These are phyloP conservation scores for Ictalurus punctatus DNA, from an alignment of 2,113 vertebrate species.

Conservation along the genomic window DNA sequence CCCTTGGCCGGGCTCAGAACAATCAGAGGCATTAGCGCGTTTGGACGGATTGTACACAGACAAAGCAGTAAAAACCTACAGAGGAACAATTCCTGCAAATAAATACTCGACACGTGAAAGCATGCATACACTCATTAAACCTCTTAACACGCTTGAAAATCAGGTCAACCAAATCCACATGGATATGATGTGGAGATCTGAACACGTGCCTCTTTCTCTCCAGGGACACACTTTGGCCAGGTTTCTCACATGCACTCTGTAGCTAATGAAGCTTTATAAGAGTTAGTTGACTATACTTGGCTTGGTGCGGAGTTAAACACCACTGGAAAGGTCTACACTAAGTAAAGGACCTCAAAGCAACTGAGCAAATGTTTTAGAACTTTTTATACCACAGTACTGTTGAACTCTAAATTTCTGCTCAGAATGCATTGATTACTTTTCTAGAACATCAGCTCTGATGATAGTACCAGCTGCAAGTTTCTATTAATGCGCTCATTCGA, in stretches of 20 bases:
- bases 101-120: slow-evolving; percentile 60
- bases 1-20: background rate
- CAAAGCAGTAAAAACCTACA: slow-evolving; percentile 50
- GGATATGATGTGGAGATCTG: too few relatives aligned
- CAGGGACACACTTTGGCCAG: background rate
- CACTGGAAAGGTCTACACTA: background rate
- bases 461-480: background rate
- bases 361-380: background rate
- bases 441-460: background rate
- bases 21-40: slow-evolving; percentile 36
- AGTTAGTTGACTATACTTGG: background rate
- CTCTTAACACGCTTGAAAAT: slow-evolving; percentile 46
- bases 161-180: background rate
- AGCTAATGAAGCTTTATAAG: background rate
- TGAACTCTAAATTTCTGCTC: background rate
- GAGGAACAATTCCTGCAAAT: background rate
- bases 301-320: background rate
- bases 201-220: background rate
- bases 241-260: background rate
- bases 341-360: background rate
- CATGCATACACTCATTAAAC: slow-evolving; percentile 48
- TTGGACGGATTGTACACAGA: slow-evolving; percentile 18
- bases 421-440: background rate
- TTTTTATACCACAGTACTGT: background rate
- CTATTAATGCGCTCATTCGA: background rate